Percentiles rank a stretch among this genome's conserved stretches.
phyloP scores from a whole-genome alignment of 2,888 invertebrate species.

The Scaptomyza tumidula region DNA sequence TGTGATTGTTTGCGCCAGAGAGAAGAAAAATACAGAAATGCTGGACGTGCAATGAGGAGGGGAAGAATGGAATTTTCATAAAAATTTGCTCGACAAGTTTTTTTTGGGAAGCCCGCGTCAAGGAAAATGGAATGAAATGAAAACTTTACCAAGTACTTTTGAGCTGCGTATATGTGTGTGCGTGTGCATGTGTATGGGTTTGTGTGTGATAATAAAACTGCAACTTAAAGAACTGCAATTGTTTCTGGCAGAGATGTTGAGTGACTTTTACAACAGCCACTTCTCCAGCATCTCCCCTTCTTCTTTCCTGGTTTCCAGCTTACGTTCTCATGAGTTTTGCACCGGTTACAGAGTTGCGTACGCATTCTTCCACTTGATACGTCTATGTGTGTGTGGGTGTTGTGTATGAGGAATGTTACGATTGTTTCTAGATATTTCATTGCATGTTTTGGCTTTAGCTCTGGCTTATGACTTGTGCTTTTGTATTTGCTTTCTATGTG shows the following conservation, averaged over 20 bases:
- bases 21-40: background rate
- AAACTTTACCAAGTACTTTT: slow-evolving; percentile 62
- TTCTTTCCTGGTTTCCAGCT: background rate
- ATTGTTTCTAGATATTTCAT: slow-evolving; percentile 72
- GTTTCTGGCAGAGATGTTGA: slow-evolving; percentile 75
- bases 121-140: slow-evolving; percentile 69
- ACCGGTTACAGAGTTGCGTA: slow-evolving; percentile 54
- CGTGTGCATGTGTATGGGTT: slow-evolving; percentile 8
- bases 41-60: slow-evolving; percentile 19
- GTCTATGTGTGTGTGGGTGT: background rate
- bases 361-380: slow-evolving; percentile 35
- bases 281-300: slow-evolving; percentile 1
- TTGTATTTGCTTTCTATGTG: slow-evolving; percentile 7
- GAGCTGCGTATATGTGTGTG: slow-evolving; percentile 10
- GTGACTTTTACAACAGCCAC: slow-evolving; percentile 74
- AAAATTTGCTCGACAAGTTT: slow-evolving; percentile 77
- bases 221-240: slow-evolving; percentile 80
- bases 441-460: slow-evolving; percentile 35
- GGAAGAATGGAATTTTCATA: slow-evolving; percentile 70
- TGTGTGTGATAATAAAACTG: slow-evolving; percentile 73
- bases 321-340: slow-evolving; percentile 45
- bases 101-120: slow-evolving; percentile 52
- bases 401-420: slow-evolving; percentile 35
- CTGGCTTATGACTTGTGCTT: slow-evolving; percentile 72
- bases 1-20: slow-evolving; percentile 71